phyloP scores from a whole-genome alignment of 2,113 vertebrate genomes.

The Rhagologus leucostigma region DNA sequence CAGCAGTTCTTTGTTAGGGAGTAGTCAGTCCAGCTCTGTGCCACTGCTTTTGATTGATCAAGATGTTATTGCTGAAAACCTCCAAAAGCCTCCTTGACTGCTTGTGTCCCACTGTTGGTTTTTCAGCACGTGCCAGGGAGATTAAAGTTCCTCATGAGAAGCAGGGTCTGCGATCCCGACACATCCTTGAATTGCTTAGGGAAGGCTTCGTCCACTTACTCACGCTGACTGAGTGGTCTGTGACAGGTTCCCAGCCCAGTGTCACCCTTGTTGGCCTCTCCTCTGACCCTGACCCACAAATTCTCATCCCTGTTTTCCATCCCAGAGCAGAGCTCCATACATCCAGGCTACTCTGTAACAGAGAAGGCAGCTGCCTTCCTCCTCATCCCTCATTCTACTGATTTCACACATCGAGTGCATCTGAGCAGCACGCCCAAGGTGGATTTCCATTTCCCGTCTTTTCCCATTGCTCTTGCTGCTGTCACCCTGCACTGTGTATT shows the following conservation, averaged over 20 bases:
- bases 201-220: background rate
- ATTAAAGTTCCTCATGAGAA: background rate
- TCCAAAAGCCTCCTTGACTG: background rate
- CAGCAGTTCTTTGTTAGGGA: background rate
- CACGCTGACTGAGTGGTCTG: rapidly evolving
- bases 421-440: background rate
- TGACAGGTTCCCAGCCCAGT: background rate
- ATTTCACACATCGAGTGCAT: background rate
- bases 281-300: background rate
- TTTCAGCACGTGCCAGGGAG: background rate
- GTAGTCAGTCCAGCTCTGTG: background rate
- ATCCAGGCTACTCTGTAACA: background rate
- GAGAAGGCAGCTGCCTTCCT: background rate
- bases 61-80: background rate
- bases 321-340: background rate
- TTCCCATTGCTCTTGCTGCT: no score
- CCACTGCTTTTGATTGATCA: background rate
- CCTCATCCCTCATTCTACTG: background rate
- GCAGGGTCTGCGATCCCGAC: background rate
- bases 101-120: background rate
- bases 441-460: background rate
- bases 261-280: background rate
- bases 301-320: background rate
- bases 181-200: background rate
- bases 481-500: background rate